These are phyloP conservation scores for Aldabrachelys gigantea DNA, from an alignment of 2,113 vertebrate genomes.

Conservation along the genomic window DNA sequence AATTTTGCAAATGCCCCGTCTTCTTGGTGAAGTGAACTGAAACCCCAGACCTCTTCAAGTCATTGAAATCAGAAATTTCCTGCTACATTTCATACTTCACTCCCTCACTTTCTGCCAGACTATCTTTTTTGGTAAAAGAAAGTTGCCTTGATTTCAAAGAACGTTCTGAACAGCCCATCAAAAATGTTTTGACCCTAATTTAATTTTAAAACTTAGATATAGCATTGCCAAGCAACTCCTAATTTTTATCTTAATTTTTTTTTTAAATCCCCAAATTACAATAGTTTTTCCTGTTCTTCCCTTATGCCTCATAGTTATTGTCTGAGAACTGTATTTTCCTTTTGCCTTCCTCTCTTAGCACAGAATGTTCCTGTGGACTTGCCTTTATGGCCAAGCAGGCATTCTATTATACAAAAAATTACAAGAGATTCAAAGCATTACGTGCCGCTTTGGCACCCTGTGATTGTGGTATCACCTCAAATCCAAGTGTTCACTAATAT, in stretches of 20 bases:
- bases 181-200: neutral
- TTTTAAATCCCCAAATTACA: neutral
- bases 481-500: constrained; percentile 20
- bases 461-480: constrained; percentile 49
- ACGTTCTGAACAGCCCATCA: neutral
- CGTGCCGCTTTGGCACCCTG: constrained; percentile 48
- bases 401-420: constrained; percentile 26
- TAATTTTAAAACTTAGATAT: constrained; percentile 2
- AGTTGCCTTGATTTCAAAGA: neutral
- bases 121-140: neutral
- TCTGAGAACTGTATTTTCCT: neutral
- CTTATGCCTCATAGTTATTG: neutral
- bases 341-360: constrained; percentile 16
- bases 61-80: neutral
- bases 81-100: neutral
- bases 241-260: neutral
- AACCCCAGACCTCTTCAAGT: neutral
- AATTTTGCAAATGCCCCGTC: neutral
- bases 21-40: neutral
- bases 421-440: constrained; percentile 35
- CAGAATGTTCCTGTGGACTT: constrained; percentile 9
- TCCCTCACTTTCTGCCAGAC: neutral
- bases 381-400: constrained; percentile 44
- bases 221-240: neutral
- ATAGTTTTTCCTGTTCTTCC: neutral